Base-by-base conservation (phyloP, 2,797 vertebrate genomes). In the Decapterus maruadsi region DNA sequence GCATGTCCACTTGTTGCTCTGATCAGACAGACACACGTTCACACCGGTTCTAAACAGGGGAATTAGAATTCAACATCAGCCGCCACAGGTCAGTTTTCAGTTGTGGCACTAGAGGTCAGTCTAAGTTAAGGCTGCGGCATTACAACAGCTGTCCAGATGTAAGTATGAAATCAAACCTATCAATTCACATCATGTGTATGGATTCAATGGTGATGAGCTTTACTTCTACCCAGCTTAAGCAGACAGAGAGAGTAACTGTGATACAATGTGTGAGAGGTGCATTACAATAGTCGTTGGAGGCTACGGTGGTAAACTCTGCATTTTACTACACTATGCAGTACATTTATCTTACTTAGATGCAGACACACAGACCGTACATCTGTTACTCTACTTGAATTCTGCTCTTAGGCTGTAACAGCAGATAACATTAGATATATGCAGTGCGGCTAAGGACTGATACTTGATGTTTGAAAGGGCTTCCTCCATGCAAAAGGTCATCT, bases 401-500 rank as follows among this genome's bases (percentile, higher is more conserved):
- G 16, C 13, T 55, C 6, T 17, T 31, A 55, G 20, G 10, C 20
- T 69, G 40, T 50, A 10, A 59, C n/a, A 60, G 43, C 26, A 46
- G 45, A 68, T 45, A 38, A 38, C 42, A 68, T 45, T 29, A 64
- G 55, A 72, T 50, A 26, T 67, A 8, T 38, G 29, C 19, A 69
- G 31, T 19, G 38, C 42, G 55, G 50, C 40, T 51, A 48, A 54
- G 60, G 45, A 31, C 54, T 1, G 19, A 64, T 60, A 31, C 54
- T 71, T 68, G 42, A 50, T 78, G 75, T 80, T 62, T 71, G 43
- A 68, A 74, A 81, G 63, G 43, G 65, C 19, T 74, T 56, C n/a
- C 38, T 71, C 8, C 43, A 40, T 70, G 42, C 65, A 59, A 87
- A 88, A 84, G 81, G 75, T 83, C 77, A 82, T 38, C 70, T 73